Conservation (phyloP, 2,888 invertebrate species). For the Cephalotes varians region DNA sequence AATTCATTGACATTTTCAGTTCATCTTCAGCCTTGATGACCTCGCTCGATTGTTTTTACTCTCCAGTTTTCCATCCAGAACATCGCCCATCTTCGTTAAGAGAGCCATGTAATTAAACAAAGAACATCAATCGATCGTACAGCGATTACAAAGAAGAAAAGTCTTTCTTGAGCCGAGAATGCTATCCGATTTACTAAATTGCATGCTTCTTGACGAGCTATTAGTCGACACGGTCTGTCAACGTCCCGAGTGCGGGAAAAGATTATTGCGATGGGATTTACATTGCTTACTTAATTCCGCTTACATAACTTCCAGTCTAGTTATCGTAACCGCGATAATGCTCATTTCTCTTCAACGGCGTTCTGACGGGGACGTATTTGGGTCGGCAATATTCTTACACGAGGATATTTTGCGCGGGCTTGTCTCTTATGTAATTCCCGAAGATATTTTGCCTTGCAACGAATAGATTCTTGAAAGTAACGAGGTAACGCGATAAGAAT, state of each 20-base stretch:
- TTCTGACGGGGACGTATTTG: conserved; percentile 32
- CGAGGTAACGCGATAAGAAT: conserved; percentile 42
- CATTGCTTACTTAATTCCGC: conserved; percentile 47
- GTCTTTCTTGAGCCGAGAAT: conserved; percentile 3
- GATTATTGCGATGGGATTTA: conserved; percentile 25
- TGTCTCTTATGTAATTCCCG: conserved; percentile 14
- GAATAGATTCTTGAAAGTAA: conserved; percentile 25
- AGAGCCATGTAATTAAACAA: conserved; percentile 67
- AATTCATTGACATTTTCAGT: neutral
- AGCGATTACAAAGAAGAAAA: conserved; percentile 28
- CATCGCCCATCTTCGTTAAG: conserved; percentile 60
- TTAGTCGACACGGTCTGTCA: conserved; percentile 72
- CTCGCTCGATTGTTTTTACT: conserved; percentile 14
- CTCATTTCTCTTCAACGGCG: conserved; percentile 13
- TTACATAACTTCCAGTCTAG: conserved; percentile 43
- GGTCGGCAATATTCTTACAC: conserved; percentile 33
- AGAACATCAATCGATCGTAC: conserved; percentile 54
- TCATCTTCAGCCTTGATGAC: neutral
- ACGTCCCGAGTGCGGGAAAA: conserved; percentile 51
- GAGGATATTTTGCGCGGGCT: conserved; percentile 28
- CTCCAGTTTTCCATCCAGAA: conserved; percentile 17
- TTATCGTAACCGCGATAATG: conserved; percentile 14
- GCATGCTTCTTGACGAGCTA: conserved; percentile 74
- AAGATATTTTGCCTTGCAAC: conserved; percentile 22
- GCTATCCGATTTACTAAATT: conserved; percentile 72